phyloP scores from a whole-genome alignment of 2,888 invertebrate species.

The Perithous albicinctus region DNA sequence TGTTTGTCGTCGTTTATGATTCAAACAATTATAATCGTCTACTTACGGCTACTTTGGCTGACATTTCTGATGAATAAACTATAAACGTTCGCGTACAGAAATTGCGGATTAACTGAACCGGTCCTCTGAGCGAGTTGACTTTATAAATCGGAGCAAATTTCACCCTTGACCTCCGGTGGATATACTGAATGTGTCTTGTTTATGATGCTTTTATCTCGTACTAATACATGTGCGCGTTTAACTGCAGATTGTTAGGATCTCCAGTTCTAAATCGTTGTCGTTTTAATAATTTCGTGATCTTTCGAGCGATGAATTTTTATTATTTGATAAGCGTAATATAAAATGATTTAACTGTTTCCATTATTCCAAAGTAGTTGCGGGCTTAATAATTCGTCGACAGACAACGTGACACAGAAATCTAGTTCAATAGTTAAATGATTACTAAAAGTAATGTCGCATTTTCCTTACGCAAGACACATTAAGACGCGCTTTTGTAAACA shows the following conservation, averaged over 20 bases:
- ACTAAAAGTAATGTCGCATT: neutral
- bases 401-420: neutral
- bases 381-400: neutral
- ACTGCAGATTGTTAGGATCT: conserved; percentile 20
- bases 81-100: conserved; percentile 64
- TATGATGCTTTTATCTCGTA: conserved; percentile 56
- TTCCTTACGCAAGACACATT: conserved; percentile 19
- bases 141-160: conserved; percentile 81
- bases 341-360: neutral
- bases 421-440: conserved; percentile 12
- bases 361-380: neutral
- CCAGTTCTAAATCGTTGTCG: conserved; percentile 9
- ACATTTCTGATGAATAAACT: conserved; percentile 52
- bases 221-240: conserved; percentile 18
- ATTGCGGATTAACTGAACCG: conserved; percentile 75
- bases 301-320: neutral
- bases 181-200: conserved; percentile 36
- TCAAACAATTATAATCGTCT: conserved; percentile 16
- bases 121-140: conserved; percentile 73
- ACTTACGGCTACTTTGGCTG: conserved; percentile 72
- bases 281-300: neutral
- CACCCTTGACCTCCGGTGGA: conserved; percentile 79
- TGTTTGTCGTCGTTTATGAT: neutral
- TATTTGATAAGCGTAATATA: neutral
- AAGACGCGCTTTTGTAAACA: conserved; percentile 12